Evolutionary conservation across 2,113 vertebrate genomes (phyloP), one percentile per base, ranked within the genome.

Genomic region (Phaetusa simplex): DNA sequence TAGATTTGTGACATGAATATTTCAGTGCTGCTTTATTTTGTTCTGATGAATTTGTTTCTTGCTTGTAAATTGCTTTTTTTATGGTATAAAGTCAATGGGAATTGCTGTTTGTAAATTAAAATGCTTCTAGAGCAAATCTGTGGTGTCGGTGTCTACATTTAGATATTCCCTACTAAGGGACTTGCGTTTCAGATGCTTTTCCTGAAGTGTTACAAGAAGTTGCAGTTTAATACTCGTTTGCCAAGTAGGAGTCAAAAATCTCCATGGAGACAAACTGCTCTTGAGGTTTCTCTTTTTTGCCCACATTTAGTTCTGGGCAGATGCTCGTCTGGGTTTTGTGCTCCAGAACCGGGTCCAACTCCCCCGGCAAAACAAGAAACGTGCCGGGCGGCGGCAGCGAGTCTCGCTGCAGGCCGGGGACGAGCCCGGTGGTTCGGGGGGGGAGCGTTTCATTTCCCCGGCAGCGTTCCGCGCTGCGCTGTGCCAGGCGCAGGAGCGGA

Each of bases 31-130:
- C 98, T 99, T 98, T 98, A 98, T 98, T 98, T 98, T 97, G 97
- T 98, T 98, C 97, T 96, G 95, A 98, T 97, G 97, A 98, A 97
- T 97, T 97, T 97, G 97, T 98, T 98, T 98, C 98, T 99, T 98
- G 99, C 99, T 99, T 99, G 99, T 99, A 99, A 98, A 99, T 99
- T 98, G 99, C 99, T 98, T 99, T 99, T 98, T 99, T 99, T 99
- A 99, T 99, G 98, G 99, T 99, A 99, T 99, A 99, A 98, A 99
- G 98, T 99, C 98, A 98, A 99, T 99, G 98, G 97, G 99, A 98
- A 98, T 99, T 99, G 98, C 98, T 98, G 99, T 99, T 99, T 99
- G 99, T 99, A 99, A 99, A 99, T 99, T 99, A 99, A 99, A 99
- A 99, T 98, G 99, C 99, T 99, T 98, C 99, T 99, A 99, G 99